Evolutionary conservation across 2,888 invertebrate species (phyloP), one percentile per base, ranked within the genome.

Genomic region (Athrips mouffetella): DNA sequence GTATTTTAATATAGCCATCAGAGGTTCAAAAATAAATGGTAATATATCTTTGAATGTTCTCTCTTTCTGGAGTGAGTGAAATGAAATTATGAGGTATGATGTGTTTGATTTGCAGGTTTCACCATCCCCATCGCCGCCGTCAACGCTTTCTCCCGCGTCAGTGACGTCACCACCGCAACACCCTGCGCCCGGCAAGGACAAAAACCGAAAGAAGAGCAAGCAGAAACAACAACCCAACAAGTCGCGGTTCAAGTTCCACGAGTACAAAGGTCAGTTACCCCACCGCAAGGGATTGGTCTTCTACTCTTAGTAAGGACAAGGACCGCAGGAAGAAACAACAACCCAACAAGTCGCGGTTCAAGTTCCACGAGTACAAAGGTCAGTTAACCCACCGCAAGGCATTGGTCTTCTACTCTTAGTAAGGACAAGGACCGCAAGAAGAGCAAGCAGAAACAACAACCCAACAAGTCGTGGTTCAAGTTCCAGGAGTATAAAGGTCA

Each of bases 161-260:
- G 75, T 80, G 52, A 73, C 79, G 49, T 77, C 78, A 4, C 77
- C 83, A 16, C 81, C 84, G 20, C 88, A 89, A 51, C 88, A 87
- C 57, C 79, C 87, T 44, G 87, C 89, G n/a, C 88, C 88, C 35
- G 94, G 94, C 51, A 95, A 93, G 72, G 96, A 96, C 68, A 95
- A 95, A 71, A 95, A 94, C 37, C 92, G 93, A 46, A 94, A 93
- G 81, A 96, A 95, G 73, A 94, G 92, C 57, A 74, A 84, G 59
- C 94, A 94, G 54, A 82, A 95, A 92, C 82, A 95, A 91, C 67
- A 96, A 49, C 80, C 81, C 0, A 87, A 87, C 0, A 87, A 87
- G 47, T 81, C 88, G 16, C 70, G 87, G 48, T 98, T 98, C 66
- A 98, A 98, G 87, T 98, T 98, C 83, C 98, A 98, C 81, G 98